Base-by-base conservation (phyloP, 2,797 vertebrate genomes). In the Tamandua tetradactyla region DNA sequence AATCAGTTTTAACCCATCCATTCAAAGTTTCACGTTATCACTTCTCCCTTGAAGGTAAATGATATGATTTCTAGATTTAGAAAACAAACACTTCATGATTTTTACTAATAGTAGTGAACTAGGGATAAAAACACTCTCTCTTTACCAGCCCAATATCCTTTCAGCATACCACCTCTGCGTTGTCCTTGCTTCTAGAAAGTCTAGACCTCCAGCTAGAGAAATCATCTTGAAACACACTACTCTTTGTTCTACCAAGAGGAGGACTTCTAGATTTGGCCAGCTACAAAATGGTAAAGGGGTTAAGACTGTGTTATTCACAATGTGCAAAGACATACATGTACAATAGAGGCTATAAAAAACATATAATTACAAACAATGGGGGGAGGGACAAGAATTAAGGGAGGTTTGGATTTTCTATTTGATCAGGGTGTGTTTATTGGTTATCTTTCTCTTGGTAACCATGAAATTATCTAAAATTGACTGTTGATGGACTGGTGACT, bases 321-420 rank as follows among this genome's bases (percentile, higher is more conserved):
- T 84, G 68, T 37, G 76, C 89, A 91, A 90, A 76, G 40, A 93
- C 22, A 71, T 72, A 87, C 23, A 61, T 32, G 30, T 75, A 15
- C n/a, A 91, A 35, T 2, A 92, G 44, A 93, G 35, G 42, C 94
- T 96, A 94, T 55, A n/a, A n/a, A n/a, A n/a, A n/a, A 49, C 12
- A 49, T 49, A 8, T 12, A 49, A 2, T 12, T 12, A 49, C 49
- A 49, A 10, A 49, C 12, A 49, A n/a, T n/a, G n/a, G n/a, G n/a
- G n/a, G n/a, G n/a, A n/a, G n/a, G n/a, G n/a, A n/a, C n/a, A n/a
- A n/a, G n/a, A n/a, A n/a, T n/a, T n/a, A n/a, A n/a, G n/a, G n/a
- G n/a, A n/a, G n/a, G n/a, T n/a, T n/a, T n/a, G n/a, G n/a, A n/a
- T n/a, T n/a, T n/a, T n/a, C n/a, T n/a, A n/a, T n/a, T n/a, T n/a